phyloP scores from a whole-genome alignment of 2,888 invertebrate species.

The Cephus nigrinus region DNA sequence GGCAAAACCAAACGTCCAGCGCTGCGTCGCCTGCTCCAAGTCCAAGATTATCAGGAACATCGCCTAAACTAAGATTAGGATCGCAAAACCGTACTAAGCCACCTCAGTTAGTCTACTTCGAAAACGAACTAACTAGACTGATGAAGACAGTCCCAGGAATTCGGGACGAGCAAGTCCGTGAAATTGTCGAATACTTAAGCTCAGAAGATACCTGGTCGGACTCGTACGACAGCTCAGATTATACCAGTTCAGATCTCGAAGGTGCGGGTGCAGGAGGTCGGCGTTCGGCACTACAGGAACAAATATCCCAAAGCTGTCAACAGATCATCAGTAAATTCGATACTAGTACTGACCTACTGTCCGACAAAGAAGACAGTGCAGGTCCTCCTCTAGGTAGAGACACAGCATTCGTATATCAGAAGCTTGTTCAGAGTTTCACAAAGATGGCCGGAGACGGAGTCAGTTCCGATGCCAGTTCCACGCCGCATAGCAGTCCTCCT shows the following conservation, averaged over 20 bases:
- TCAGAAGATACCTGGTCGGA: constrained; percentile 95
- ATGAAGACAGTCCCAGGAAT: constrained; percentile 96
- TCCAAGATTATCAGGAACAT: constrained; percentile 49
- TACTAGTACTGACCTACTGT: constrained; percentile 45
- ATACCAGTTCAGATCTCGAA: constrained; percentile 89
- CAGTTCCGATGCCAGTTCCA: constrained; percentile 65
- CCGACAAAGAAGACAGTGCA: constrained; percentile 49
- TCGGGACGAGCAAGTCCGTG: constrained; percentile 88
- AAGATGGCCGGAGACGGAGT: constrained; percentile 76
- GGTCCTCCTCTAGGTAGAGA: constrained; percentile 72
- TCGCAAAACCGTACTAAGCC: constrained; percentile 78
- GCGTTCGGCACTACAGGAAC: constrained; percentile 81
- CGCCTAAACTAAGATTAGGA: constrained; percentile 41
- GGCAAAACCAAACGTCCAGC: constrained; percentile 67
- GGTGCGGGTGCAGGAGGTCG: constrained; percentile 72
- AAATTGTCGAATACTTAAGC: constrained; percentile 91
- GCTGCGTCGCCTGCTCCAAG: constrained; percentile 70
- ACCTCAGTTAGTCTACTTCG: constrained; percentile 88
- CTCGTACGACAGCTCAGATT: constrained; percentile 92
- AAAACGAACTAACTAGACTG: constrained; percentile 86
- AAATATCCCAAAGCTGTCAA: constrained; percentile 89
- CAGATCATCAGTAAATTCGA: constrained; percentile 91
- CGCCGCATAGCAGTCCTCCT: constrained; percentile 80
- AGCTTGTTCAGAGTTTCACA: constrained; percentile 85
- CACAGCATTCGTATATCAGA: constrained; percentile 88